Conservation (phyloP, 2,797 vertebrate species). For the Tragelaphus eurycerus region DNA sequence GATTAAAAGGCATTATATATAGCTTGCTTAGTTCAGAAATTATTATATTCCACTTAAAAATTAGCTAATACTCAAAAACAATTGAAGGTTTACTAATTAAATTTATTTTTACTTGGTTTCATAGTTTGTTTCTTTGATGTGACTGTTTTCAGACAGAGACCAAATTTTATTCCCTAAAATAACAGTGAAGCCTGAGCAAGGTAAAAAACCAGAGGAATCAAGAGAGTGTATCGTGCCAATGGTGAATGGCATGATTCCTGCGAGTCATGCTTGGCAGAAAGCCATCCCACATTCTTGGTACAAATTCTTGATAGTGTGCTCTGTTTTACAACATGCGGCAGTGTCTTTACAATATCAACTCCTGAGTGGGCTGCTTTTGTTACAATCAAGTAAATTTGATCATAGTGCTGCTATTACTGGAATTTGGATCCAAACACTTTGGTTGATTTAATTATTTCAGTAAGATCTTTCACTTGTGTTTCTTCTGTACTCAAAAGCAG, state of each 20-base stretch:
- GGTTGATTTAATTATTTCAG: constrained; percentile 11
- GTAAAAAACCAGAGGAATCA: not conserved
- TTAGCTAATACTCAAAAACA: not conserved
- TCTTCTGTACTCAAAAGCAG: not conserved
- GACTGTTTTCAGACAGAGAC: not conserved
- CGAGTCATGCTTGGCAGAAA: not conserved
- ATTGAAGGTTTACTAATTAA: not conserved
- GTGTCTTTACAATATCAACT: not conserved
- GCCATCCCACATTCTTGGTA: not conserved
- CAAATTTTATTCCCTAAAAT: not conserved
- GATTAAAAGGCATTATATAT: not conserved
- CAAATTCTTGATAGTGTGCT: not conserved
- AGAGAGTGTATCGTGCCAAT: not conserved
- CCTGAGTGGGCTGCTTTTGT: not conserved
- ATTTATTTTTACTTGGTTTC: not conserved
- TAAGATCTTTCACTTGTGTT: not conserved
- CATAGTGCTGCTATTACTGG: not conserved
- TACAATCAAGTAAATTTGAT: not conserved
- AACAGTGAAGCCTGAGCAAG: not conserved
- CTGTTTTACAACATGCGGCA: not conserved
- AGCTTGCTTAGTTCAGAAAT: not conserved
- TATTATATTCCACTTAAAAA: not conserved
- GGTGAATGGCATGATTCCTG: not conserved
- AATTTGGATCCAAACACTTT: not conserved
- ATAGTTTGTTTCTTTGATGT: constrained; percentile 10